A percentile compares a stretch with the other conserved stretches of the same genome.
phyloP scores from a whole-genome alignment of 2,113 vertebrate species.

The Scomber colias region DNA sequence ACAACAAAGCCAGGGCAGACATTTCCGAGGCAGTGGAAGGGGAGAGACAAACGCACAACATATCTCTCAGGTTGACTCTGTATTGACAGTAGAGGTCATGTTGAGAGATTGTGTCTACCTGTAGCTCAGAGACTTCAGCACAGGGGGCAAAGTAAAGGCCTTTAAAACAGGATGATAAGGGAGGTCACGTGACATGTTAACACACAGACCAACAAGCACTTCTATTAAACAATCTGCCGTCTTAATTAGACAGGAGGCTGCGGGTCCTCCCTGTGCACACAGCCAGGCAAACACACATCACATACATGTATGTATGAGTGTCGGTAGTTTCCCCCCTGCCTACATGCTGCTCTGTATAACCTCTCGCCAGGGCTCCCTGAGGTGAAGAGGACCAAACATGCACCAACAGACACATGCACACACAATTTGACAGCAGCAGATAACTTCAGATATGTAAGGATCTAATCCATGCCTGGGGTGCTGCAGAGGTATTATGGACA shows the following conservation, averaged over 20 bases:
- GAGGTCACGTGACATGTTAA: conserved; percentile 41
- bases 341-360: conserved; percentile 48
- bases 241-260: conserved; percentile 61
- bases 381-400: conserved; percentile 30
- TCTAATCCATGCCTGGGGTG: conserved; percentile 66
- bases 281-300: background rate
- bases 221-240: conserved; percentile 38
- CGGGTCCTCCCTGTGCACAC: conserved; percentile 13
- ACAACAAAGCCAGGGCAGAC: conserved; percentile 60
- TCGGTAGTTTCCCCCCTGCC: conserved; percentile 16
- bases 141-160: conserved; percentile 1
- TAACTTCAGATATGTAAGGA: conserved; percentile 68
- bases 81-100: conserved; percentile 69
- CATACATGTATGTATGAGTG: conserved; percentile 15
- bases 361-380: conserved; percentile 33
- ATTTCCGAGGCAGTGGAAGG: conserved; percentile 34
- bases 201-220: conserved; percentile 35
- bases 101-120: conserved; percentile 56
- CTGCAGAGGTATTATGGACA: conserved; percentile 67
- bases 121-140: conserved; percentile 15
- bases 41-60: conserved; percentile 45
- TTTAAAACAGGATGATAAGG: conserved; percentile 1
- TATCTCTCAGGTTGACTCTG: conserved; percentile 45
- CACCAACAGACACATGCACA: conserved; percentile 13
- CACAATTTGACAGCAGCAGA: conserved; percentile 40